Evolutionary conservation across 2,888 invertebrate genomes (phyloP), one percentile per base, ranked within the genome.

Genomic region (Heterodera filipjevi): DNA sequence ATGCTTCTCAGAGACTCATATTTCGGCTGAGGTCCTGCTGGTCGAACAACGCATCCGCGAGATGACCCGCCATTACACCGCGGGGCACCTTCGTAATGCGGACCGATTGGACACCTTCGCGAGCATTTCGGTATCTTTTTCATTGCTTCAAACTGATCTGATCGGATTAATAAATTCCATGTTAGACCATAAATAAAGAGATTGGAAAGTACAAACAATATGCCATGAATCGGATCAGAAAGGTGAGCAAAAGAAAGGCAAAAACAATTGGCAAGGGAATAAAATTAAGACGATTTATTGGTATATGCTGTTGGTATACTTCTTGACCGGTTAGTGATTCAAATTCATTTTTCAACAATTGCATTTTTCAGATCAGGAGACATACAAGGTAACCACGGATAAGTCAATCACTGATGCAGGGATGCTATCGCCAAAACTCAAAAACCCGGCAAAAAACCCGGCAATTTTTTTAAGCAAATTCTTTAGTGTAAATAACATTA

Each of bases 341-440:
- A 49, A 49, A n/a, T 14, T 49, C 19, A 6, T 19, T 19, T 19
- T 3, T 49, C 16, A 14, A 14, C 39, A 10, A 14, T 8, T 49
- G 3, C 49, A 49, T 16, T 68, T 32, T 68, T 35, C n/a, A 68
- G 68, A 88, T 68, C 88, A 88, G 68, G 87, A 88, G 80, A 86
- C 84, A 79, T 86, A 88, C 81, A 88, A 89, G 76, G 75, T 75
- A n/a, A n/a, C n/a, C n/a, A n/a, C n/a, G n/a, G n/a, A n/a, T n/a
- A n/a, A n/a, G n/a, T n/a, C n/a, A n/a, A n/a, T n/a, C n/a, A n/a
- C n/a, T n/a, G n/a, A n/a, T n/a, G n/a, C n/a, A n/a, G n/a, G n/a
- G n/a, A n/a, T n/a, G n/a, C n/a, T n/a, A n/a, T n/a, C n/a, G n/a
- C n/a, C n/a, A n/a, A n/a, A n/a, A n/a, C n/a, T n/a, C n/a, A n/a